Evolutionary conservation across 2,888 invertebrate genomes (phyloP).

Genomic region (Lathronympha strigana): DNA sequence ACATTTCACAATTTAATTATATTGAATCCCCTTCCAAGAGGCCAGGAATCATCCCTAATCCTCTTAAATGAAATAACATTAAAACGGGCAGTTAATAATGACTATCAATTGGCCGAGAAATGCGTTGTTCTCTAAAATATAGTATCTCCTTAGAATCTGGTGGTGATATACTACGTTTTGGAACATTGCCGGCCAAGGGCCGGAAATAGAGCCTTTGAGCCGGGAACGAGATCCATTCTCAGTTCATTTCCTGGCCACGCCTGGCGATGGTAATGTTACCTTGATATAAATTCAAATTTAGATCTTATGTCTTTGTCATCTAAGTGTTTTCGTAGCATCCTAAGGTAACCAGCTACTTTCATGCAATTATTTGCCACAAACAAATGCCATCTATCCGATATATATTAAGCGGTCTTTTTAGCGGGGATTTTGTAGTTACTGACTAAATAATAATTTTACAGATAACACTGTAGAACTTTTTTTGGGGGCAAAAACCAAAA

Average conservation of each 20-base stretch:
- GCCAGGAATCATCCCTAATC: slow-evolving; percentile 20
- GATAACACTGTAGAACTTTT: too few relatives aligned
- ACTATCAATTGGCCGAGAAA: slow-evolving; percentile 23
- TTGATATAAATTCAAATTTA: slow-evolving; percentile 23
- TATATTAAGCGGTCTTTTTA: too few relatives aligned
- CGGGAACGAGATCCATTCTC: slow-evolving; percentile 25
- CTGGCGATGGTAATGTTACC: slow-evolving; percentile 14
- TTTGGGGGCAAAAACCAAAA: too few relatives aligned
- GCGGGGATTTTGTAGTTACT: too few relatives aligned
- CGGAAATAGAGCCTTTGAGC: slow-evolving; percentile 33
- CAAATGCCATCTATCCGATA: too few relatives aligned
- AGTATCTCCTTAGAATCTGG: not conserved
- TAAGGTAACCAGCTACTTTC: not conserved
- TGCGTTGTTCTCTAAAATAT: not conserved
- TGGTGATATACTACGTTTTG: not conserved
- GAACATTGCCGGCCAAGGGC: slow-evolving; percentile 4
- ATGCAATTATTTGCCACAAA: too few relatives aligned
- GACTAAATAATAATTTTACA: too few relatives aligned
- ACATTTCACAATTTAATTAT: slow-evolving; percentile 5
- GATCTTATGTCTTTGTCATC: not conserved
- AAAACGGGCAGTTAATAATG: slow-evolving; percentile 33
- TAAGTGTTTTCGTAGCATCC: not conserved
- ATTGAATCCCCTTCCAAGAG: slow-evolving; percentile 3
- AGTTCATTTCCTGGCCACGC: slow-evolving; percentile 25
- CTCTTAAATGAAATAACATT: slow-evolving; percentile 22